phyloP scores from a whole-genome alignment of 2,113 vertebrate genomes.

The Danionella cerebrum region DNA sequence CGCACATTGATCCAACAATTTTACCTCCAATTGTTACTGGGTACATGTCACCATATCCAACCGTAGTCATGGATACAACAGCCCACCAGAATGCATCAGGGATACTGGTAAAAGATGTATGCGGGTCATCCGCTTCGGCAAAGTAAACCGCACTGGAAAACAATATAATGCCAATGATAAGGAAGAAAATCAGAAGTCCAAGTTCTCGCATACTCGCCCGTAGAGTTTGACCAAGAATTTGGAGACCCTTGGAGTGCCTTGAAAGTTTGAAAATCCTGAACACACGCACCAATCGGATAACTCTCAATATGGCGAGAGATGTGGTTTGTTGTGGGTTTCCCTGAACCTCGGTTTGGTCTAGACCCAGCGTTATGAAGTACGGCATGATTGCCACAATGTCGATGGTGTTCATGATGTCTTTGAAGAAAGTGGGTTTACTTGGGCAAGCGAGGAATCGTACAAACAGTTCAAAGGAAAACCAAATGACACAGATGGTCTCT shows the following conservation, averaged over 20 bases:
- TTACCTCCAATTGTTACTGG: constrained; percentile 89
- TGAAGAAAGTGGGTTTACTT: constrained; percentile 81
- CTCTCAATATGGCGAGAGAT: constrained; percentile 84
- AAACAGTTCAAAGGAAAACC: constrained; percentile 88
- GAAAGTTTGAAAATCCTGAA: constrained; percentile 95
- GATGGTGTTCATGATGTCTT: constrained; percentile 88
- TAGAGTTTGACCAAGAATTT: constrained; percentile 88
- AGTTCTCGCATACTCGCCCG: constrained; percentile 87
- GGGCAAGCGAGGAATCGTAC: constrained; percentile 85
- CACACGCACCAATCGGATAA: constrained; percentile 85
- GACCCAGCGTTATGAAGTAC: constrained; percentile 84
- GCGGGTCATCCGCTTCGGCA: constrained; percentile 82
- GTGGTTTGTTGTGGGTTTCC: constrained; percentile 81
- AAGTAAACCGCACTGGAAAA: constrained; percentile 95
- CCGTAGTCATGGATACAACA: constrained; percentile 93
- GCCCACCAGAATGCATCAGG: constrained; percentile 97
- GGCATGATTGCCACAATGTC: constrained; percentile 85
- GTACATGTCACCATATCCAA: constrained; percentile 93
- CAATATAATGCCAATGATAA: constrained; percentile 84
- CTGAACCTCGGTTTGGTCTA: constrained; percentile 77
- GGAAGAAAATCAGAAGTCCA: constrained; percentile 89
- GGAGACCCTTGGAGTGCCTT: constrained; percentile 88
- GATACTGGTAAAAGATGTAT: constrained; percentile 81
- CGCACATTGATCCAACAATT: constrained; percentile 89
- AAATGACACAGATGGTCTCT: constrained; percentile 87